Percentiles rank a stretch among this genome's conserved stretches.
These are phyloP conservation scores for Bungarus multicinctus DNA, from an alignment of 2,113 vertebrate genomes.

Conservation along the genomic window DNA sequence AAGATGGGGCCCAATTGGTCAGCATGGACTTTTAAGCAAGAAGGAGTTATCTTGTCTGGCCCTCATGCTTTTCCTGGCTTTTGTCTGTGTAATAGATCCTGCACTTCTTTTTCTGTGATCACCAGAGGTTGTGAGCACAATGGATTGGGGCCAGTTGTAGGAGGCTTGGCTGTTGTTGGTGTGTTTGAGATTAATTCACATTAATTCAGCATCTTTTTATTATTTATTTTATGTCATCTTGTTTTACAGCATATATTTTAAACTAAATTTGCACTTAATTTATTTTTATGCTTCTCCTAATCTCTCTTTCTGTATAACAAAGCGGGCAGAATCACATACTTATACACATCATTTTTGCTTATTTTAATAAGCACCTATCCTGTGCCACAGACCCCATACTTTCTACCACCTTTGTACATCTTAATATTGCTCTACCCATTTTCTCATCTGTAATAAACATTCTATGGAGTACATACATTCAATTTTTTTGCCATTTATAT, in stretches of 20 bases:
- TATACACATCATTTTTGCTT: not conserved
- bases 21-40: no score
- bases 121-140: no score
- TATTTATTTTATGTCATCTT: not conserved
- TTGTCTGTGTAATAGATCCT: no score
- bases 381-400: not conserved
- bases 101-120: no score
- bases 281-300: not conserved
- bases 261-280: not conserved
- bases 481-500: not conserved
- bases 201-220: not conserved
- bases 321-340: not conserved
- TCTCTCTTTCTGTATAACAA: not conserved
- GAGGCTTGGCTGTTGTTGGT: no score
- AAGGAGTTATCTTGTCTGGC: no score
- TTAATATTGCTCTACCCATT: not conserved
- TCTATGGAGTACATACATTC: not conserved
- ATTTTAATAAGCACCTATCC: not conserved
- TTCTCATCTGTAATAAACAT: not conserved
- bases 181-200: no score
- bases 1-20: no score
- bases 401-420: not conserved
- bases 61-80: no score
- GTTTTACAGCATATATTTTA: not conserved
- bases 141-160: no score